phyloP scores from a whole-genome alignment of 2,113 vertebrate species.

The Ursus arctos region DNA sequence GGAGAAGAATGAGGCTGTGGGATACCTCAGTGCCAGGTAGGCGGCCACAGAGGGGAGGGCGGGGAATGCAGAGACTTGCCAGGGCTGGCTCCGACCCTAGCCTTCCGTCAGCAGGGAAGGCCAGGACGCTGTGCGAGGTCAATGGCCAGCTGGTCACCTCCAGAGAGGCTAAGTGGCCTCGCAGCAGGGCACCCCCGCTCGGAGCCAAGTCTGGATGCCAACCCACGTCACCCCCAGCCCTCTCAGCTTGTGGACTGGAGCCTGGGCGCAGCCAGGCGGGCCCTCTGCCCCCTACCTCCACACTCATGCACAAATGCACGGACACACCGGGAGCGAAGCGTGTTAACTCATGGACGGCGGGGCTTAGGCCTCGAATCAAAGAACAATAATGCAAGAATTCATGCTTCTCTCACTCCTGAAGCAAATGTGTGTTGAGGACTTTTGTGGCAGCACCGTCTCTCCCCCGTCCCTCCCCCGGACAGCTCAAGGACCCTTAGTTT shows the following conservation, averaged over 20 bases:
- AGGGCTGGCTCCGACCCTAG: not conserved
- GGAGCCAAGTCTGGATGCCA: not conserved
- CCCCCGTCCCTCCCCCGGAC: not conserved
- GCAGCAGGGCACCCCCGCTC: not conserved
- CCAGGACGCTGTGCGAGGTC: rapidly evolving
- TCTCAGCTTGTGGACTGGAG: not conserved
- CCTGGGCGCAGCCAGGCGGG: not conserved
- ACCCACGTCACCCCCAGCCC: not conserved
- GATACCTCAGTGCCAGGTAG: not conserved
- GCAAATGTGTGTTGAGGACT: not conserved
- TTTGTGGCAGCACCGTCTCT: not conserved
- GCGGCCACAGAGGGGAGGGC: not conserved
- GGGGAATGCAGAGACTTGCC: not conserved
- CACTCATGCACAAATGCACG: rapidly evolving
- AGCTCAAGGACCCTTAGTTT: not conserved
- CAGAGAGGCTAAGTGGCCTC: slow-evolving; percentile 4
- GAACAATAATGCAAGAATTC: not conserved
- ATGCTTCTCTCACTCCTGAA: not conserved
- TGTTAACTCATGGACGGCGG: rapidly evolving
- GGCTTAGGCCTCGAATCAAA: not conserved
- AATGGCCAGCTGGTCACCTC: not conserved
- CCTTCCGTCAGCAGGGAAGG: not conserved
- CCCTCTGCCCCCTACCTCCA: not conserved
- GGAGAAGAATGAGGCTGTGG: not conserved
- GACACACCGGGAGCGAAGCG: not conserved